A percentile compares a stretch with the other conserved stretches of the same genome.
Conservation (phyloP, 2,888 invertebrate genomes). For the Lasius platythorax region DNA sequence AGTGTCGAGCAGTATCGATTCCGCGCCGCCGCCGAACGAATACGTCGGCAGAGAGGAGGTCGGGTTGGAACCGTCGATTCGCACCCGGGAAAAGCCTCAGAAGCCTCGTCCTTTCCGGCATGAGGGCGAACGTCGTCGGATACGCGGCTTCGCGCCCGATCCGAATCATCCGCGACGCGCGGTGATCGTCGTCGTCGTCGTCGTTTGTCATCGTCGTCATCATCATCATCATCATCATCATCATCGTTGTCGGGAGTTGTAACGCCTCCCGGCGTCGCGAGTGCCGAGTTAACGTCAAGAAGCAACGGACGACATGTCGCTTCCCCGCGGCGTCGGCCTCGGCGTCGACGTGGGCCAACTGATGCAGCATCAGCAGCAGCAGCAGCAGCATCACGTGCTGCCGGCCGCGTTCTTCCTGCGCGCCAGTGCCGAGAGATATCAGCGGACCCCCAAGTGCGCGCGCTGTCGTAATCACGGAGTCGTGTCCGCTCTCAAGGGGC, state of each 20-base stretch:
- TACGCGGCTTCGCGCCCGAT: slow-evolving; percentile 54
- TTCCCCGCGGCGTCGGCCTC: slow-evolving; percentile 94
- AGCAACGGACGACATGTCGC: slow-evolving; percentile 89
- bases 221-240: neutral
- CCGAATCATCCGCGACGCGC: slow-evolving; percentile 11
- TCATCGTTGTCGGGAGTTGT: neutral
- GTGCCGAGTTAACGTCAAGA: neutral
- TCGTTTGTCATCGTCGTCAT: neutral
- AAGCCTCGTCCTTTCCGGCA: slow-evolving; percentile 24
- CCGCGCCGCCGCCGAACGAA: neutral
- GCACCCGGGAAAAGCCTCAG: neutral
- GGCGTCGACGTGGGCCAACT: slow-evolving; percentile 95
- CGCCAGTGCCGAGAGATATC: slow-evolving; percentile 95
- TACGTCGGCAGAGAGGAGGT: neutral
- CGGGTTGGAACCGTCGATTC: neutral
- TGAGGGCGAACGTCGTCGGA: slow-evolving; percentile 58
- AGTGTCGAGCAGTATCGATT: slow-evolving; percentile 12
- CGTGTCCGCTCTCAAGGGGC: slow-evolving; percentile 97
- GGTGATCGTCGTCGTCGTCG: slow-evolving; percentile 52
- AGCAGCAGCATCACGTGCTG: slow-evolving; percentile 90
- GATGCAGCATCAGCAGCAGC: slow-evolving; percentile 92
- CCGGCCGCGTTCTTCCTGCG: slow-evolving; percentile 96
- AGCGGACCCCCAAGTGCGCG: slow-evolving; percentile 98
- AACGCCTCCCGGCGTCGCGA: slow-evolving; percentile 7
- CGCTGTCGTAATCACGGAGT: slow-evolving; percentile 99